A percentile compares a stretch with the other conserved stretches of the same genome.
Evolutionary conservation across 2,113 vertebrate species (phyloP).

Genomic region (Maccullochella peelii): DNA sequence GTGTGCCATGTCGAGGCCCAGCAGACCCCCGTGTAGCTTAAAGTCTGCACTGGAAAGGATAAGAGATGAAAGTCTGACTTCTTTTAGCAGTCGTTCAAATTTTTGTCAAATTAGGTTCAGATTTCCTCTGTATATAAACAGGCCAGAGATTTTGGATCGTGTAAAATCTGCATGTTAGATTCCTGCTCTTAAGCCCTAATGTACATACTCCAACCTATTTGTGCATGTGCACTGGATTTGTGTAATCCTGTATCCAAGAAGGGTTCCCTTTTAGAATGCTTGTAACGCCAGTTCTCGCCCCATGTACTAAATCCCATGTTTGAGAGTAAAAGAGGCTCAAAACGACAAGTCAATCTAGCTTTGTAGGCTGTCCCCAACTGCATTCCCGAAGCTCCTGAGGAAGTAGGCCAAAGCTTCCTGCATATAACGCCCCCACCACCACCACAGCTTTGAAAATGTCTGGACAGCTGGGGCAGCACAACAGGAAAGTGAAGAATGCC

Average conservation of each 20-base stretch:
- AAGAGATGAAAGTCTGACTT: conserved; percentile 4
- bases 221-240: conserved; percentile 25
- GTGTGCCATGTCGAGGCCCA: background rate
- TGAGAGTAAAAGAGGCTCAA: conserved; percentile 50
- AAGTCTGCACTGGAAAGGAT: background rate
- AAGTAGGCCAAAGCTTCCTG: conserved; percentile 75
- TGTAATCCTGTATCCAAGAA: conserved; percentile 45
- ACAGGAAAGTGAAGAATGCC: conserved; percentile 27
- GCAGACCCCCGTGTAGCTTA: background rate
- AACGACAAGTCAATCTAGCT: conserved; percentile 52
- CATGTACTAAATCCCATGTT: conserved; percentile 53
- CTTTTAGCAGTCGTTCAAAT: background rate
- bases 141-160: background rate
- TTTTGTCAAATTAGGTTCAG: background rate
- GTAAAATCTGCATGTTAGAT: background rate
- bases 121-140: background rate
- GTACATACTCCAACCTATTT: background rate
- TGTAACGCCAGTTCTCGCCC: conserved; percentile 25
- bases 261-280: conserved; percentile 22
- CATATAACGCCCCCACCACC: conserved; percentile 7
- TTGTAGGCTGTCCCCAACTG: conserved; percentile 58
- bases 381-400: conserved; percentile 76
- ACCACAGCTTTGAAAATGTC: conserved; percentile 34
- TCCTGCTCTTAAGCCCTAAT: background rate
- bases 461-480: conserved; percentile 38